A percentile compares a stretch with the other conserved stretches of the same genome.
Evolutionary conservation across 2,888 invertebrate species (phyloP).

Genomic region (Drosophila formosana): DNA sequence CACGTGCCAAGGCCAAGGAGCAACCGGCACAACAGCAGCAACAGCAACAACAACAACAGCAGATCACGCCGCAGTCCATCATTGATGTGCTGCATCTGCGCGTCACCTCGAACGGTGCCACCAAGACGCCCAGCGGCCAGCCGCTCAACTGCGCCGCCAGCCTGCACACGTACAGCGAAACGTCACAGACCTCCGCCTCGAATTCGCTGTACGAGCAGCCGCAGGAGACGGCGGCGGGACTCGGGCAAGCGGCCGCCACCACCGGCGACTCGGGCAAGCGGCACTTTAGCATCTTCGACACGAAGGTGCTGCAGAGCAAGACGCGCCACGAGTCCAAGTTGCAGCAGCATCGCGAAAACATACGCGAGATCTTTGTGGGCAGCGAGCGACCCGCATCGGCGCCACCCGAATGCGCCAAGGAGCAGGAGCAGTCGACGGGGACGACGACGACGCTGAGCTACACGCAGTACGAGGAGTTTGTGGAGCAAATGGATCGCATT

Average conservation of each 20-base stretch:
- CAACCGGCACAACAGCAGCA: conserved; percentile 4
- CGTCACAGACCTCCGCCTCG: conserved; percentile 80
- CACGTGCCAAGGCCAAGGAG: conserved; percentile 25
- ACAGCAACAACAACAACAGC: conserved; percentile 10
- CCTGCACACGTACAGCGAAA: conserved; percentile 68
- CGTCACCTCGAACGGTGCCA: conserved; percentile 68
- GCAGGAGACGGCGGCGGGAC: conserved; percentile 44
- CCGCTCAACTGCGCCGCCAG: conserved; percentile 34
- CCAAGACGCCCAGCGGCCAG: background rate
- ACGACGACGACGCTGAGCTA: conserved; percentile 68
- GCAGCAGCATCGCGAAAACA: conserved; percentile 90
- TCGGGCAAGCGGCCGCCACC: background rate
- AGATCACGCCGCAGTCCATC: conserved; percentile 78
- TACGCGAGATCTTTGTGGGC: conserved; percentile 92
- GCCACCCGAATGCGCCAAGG: conserved; percentile 87
- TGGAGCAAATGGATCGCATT: conserved; percentile 83
- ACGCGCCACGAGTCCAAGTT: conserved; percentile 91
- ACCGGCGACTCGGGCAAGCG: conserved; percentile 60
- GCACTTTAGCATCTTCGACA: conserved; percentile 87
- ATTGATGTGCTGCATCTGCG: conserved; percentile 85
- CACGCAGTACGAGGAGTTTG: conserved; percentile 83
- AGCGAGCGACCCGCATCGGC: conserved; percentile 92
- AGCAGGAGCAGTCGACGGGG: conserved; percentile 11
- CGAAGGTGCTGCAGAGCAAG: conserved; percentile 90
- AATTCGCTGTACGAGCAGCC: conserved; percentile 75